Evolutionary conservation across 2,113 vertebrate species (phyloP), one percentile per base, ranked within the genome.

Genomic region (Notarius quadriscutis): DNA sequence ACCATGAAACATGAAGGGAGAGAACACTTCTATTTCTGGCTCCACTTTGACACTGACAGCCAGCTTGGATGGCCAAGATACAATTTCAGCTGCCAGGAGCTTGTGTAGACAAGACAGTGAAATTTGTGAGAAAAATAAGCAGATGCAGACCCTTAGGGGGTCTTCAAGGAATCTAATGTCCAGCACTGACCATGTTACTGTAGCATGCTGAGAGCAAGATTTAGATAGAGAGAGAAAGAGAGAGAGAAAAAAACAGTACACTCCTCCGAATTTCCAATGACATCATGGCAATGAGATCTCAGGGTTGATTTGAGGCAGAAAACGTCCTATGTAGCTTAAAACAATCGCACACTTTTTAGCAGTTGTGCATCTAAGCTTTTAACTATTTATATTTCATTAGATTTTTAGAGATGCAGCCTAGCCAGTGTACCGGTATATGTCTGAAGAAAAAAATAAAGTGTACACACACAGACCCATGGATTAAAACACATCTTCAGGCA

Each of bases 91-190:
- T 90, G 89, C 90, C 88, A 90, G 86, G 89, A 93, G 92, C 91
- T 92, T 89, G 90, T 81, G 51, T 87, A 90, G 90, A 92, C 89
- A 92, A 87, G 88, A 84, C 88, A 89, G 93, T 92, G 89, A 86
- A 87, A 92, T 91, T 93, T 93, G 91, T 92, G 93, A 92, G 92
- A 93, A 91, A 93, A 93, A 94, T 94, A 91, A 94, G 90, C 83
- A 87, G 75, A 79, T 91, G 88, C 88, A 88, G 86, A 90, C 91
- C 57, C 84, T 82, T 88, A 88, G 75, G 88, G 90, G 90, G 88
- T 91, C 89, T 85, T 51, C 55, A 83, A 72, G 67, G 30, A 86
- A 80, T 20, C 20, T 17, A 78, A 74, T 9, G 14, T 60, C 67
- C 69, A 83, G 83, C 88, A 82, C 84, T 89, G 90, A 84, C 86